Base-by-base conservation (phyloP, 2,797 vertebrate genomes). In the Bufotes viridis region DNA sequence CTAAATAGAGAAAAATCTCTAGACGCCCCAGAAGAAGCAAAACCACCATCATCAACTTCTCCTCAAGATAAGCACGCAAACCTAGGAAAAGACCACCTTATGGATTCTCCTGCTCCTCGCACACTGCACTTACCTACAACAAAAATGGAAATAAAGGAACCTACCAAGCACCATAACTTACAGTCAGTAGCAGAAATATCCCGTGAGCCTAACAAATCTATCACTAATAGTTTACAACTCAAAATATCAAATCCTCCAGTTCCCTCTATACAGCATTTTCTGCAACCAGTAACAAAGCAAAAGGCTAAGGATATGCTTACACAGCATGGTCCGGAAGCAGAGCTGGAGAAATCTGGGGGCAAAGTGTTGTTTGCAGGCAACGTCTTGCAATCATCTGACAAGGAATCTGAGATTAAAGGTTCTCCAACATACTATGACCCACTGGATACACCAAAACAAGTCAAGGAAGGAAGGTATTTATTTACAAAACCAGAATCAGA, bases 241-340 rank as follows among this genome's bases (percentile, higher is more conserved):
- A 63, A n/a, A 24, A 60, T 14, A 65, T 65, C 79, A 20, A 81
- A 81, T 51, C 60, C 60, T 61, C 79, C 29, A 51, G 60, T 49
- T 3, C 11, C 6, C 13, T 42, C 34, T 49, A 8, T 29, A 26
- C 29, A 51, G 13, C 70, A 51, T 76, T 63, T 0, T n/a, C 11
- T 14, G n/a, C 74, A 63, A 53, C 72, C 72, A 65, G 60, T 17
- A 51, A 26, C n/a, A 14, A 29, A 20, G 51, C 42, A 78, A 65
- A 53, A 17, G 7, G 29, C 2, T 65, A 51, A 65, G 2, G 17
- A 7, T 53, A 10, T 60, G 20, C 72, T 10, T 22, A 60, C 20
- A 61, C 29, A 76, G 4, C 70, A 75, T 10, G 22, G 9, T 58
- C 57, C 74, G 0, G 51, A 72, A 42, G n/a, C 81, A 70, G 17